Conservation (phyloP, 2,888 invertebrate species). For the Netelia melanura region DNA sequence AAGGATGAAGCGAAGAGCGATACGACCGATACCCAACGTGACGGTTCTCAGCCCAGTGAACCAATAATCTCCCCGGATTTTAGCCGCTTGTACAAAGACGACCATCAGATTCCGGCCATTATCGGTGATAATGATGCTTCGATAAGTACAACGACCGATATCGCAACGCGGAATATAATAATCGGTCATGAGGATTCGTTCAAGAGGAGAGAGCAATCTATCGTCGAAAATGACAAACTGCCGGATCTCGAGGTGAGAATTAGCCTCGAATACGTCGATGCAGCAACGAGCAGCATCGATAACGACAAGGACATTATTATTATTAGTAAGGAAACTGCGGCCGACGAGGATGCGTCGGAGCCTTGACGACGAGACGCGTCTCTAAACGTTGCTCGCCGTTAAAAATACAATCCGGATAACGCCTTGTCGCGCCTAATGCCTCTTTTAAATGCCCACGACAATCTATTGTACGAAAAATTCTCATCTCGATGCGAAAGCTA, state of each 20-base stretch:
- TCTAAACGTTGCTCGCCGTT: not conserved
- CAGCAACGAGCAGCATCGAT: conserved; percentile 10
- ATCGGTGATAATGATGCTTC: not conserved
- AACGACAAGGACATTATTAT: not conserved
- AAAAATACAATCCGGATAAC: not conserved
- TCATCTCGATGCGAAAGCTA: conserved; percentile 22
- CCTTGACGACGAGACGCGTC: not conserved
- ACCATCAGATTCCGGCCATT: conserved; percentile 25
- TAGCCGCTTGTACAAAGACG: conserved; percentile 14
- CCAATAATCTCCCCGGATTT: conserved; percentile 30
- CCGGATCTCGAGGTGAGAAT: conserved; percentile 40
- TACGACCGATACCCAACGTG: too few species aligned
- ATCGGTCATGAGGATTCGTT: conserved; percentile 3
- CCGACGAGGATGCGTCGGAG: not conserved
- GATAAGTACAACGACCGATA: not conserved
- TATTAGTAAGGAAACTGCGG: not conserved
- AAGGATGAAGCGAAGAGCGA: too few species aligned
- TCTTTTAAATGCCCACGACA: conserved; percentile 77
- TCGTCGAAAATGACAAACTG: not conserved
- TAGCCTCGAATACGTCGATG: conserved; percentile 53
- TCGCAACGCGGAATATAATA: not conserved
- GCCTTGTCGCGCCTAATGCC: not conserved
- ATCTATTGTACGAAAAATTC: conserved; percentile 76
- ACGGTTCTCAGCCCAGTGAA: not conserved
- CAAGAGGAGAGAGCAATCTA: conserved; percentile 11